phyloP scores from a whole-genome alignment of 2,888 invertebrate species.

The Miltochrista miniata region DNA sequence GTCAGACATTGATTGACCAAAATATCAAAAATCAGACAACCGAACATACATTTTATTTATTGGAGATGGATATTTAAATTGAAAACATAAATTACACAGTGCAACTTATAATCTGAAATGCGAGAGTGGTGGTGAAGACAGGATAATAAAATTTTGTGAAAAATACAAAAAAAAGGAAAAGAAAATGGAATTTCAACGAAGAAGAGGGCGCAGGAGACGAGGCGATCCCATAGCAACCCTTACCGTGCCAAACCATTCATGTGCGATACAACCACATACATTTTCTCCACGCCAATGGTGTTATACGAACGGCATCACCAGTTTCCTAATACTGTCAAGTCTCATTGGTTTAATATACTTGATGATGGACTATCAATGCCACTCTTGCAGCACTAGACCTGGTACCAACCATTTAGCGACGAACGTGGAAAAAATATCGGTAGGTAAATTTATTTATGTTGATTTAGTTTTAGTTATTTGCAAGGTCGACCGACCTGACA shows the following conservation, averaged over 20 bases:
- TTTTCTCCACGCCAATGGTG: conserved; percentile 33
- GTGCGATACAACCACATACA: conserved; percentile 9
- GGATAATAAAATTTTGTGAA: background rate
- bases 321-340: conserved; percentile 52
- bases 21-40: background rate
- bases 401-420: conserved; percentile 52
- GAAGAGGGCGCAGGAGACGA: conserved; percentile 53
- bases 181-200: conserved; percentile 56
- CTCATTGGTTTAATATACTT: conserved; percentile 57
- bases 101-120: background rate
- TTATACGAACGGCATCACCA: conserved; percentile 44
- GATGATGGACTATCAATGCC: conserved; percentile 63
- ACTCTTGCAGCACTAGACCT: conserved; percentile 47
- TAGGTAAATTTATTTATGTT: conserved; percentile 28
- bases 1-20: background rate
- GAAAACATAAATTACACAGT: background rate
- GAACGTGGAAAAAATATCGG: conserved; percentile 61
- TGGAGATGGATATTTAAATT: conserved; percentile 2
- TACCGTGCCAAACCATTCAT: conserved; percentile 7
- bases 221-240: conserved; percentile 31
- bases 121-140: background rate
- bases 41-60: conserved; percentile 4
- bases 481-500: no score
- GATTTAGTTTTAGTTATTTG: no score
- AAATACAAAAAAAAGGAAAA: background rate